phyloP scores from a whole-genome alignment of 1,140 invertebrate genomes.

The Batillaria attramentaria region DNA sequence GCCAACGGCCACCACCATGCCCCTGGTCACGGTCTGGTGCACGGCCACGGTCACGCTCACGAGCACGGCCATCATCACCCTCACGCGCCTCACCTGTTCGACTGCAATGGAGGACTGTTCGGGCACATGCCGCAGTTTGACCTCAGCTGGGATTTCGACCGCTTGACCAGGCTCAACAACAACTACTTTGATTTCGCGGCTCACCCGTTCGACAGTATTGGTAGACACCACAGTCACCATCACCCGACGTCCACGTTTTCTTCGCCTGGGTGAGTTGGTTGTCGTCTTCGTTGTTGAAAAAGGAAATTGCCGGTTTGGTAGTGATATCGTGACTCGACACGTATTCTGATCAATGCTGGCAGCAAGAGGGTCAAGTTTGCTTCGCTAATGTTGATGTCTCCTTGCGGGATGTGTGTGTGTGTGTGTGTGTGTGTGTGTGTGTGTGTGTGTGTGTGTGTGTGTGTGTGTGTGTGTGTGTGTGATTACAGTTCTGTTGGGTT shows the following conservation, averaged over 20 bases:
- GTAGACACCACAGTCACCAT: background rate
- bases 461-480: background rate
- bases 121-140: constrained; percentile 15
- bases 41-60: background rate
- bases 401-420: background rate
- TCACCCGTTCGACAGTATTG: constrained; percentile 13
- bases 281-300: background rate
- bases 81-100: background rate
- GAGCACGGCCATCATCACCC: background rate
- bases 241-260: background rate
- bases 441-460: background rate
- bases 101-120: constrained; percentile 17
- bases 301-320: too few relatives aligned
- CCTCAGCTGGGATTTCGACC: constrained; percentile 26
- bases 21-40: background rate
- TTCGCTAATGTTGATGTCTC: background rate
- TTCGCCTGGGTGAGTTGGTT: background rate
- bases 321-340: too few relatives aligned
- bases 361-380: too few relatives aligned
- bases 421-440: constrained; percentile 3
- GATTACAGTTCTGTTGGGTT: too few relatives aligned
- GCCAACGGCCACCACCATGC: background rate
- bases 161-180: constrained; percentile 22
- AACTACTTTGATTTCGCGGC: constrained; percentile 16
- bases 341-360: too few relatives aligned